phyloP scores from a whole-genome alignment of 2,888 invertebrate species.

The Lomographa bimaculata region DNA sequence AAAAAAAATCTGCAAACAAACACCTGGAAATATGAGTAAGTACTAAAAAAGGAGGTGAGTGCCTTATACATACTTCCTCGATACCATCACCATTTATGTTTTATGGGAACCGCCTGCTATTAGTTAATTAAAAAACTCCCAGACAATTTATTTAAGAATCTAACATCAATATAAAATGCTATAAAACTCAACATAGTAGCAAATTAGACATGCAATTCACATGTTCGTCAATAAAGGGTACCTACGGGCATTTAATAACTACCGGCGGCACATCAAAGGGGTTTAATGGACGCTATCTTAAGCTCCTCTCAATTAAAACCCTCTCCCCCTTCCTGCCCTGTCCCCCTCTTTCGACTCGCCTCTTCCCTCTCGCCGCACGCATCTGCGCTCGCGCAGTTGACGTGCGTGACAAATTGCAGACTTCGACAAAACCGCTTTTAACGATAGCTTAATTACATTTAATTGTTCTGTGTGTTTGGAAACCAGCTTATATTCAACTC shows the following conservation, averaged over 20 bases:
- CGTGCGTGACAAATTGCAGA: conserved; percentile 63
- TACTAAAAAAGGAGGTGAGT: no score
- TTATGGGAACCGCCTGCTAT: no score
- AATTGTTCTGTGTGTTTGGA: conserved; percentile 41
- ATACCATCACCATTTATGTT: conserved; percentile 1
- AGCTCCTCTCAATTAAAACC: conserved; percentile 43
- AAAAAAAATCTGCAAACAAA: no score
- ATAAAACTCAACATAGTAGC: conserved; percentile 15
- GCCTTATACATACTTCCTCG: no score
- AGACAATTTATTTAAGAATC: neutral
- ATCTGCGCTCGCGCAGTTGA: conserved; percentile 35
- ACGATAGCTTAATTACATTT: conserved; percentile 62
- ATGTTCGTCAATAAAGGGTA: conserved; percentile 21
- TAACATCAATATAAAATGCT: conserved; percentile 4
- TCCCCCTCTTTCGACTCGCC: no score
- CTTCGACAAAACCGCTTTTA: conserved; percentile 48
- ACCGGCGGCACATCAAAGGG: conserved; percentile 38
- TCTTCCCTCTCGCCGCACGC: conserved; percentile 2
- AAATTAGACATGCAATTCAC: conserved; percentile 27
- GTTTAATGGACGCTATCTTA: conserved; percentile 36
- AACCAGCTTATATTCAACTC: conserved; percentile 14
- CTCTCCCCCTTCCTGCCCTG: no score
- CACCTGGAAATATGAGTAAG: no score
- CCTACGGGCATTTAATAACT: conserved; percentile 21
- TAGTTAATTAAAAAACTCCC: neutral